Evolutionary conservation across 2,113 vertebrate genomes (phyloP).

Genomic region (Microcebus tavaratra): DNA sequence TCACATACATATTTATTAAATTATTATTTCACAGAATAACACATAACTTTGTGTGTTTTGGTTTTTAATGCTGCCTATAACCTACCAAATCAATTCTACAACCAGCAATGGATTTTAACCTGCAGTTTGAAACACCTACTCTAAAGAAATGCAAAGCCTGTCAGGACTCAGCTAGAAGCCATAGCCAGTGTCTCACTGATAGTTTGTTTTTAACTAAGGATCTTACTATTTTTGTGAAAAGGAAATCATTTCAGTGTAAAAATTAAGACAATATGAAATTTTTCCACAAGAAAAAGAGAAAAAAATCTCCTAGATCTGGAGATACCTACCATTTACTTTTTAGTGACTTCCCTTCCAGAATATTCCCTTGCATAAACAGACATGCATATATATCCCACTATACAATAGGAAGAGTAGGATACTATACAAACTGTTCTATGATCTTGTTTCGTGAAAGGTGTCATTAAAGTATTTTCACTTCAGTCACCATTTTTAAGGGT

Average conservation of each 20-base stretch:
- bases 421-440: background rate
- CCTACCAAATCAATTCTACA: background rate
- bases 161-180: background rate
- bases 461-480: background rate
- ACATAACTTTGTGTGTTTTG: background rate
- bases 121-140: background rate
- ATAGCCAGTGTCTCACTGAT: background rate
- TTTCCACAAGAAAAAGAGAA: background rate
- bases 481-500: background rate
- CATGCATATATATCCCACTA: background rate
- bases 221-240: background rate
- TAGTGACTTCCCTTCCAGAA: background rate
- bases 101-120: background rate
- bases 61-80: background rate
- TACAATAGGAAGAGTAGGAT: accelerated
- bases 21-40: background rate
- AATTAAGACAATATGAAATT: background rate
- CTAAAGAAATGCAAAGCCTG: background rate
- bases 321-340: background rate
- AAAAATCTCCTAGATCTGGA: background rate
- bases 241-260: background rate
- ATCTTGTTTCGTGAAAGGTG: background rate
- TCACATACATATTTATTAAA: background rate
- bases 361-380: too few relatives aligned
- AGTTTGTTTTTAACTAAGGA: background rate